Base-by-base conservation (phyloP, 2,888 invertebrate genomes). In the Liopterus haemorrhoidalis region DNA sequence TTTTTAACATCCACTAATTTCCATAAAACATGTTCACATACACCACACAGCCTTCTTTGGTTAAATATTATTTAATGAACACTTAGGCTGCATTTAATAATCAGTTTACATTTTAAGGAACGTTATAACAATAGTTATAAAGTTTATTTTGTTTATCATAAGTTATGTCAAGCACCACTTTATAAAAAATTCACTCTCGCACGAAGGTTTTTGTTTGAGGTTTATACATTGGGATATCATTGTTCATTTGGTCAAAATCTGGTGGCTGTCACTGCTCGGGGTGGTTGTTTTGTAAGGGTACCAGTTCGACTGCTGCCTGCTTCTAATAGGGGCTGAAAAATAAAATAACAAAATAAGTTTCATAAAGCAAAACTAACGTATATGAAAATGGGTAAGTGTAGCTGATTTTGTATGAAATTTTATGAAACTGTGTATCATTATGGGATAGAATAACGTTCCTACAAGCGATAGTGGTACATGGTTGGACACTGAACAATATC, bases 251-350 rank as follows among this genome's bases (percentile, higher is more conserved):
- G 69, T 69, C 69, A 69, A 64, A 69, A 69, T 46, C 69, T 61
- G 52, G 69, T 69, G 38, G 69, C 68, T n/a, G 67, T 67, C 20
- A 67, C 65, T 41, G 64, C 62, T 46, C 67, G 58, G 9, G 67
- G 67, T 48, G 66, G 59, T 25, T 65, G 64, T 24, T 66, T 60
- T 4, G 62, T 62, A 38, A 65, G 59, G 21, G 64, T 60, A 44
- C 66, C 60, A n/a, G 62, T 57, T 48, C 64, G 60, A 28, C 60
- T 56, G 42, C 54, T 59, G 45, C 56, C 63, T 25, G 60, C 62
- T 41, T 68, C 69, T 41, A 67, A 54, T 16, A 68, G 51, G 2
- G 67, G 63, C 52, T 67, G 66, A 14, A 19, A 22, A 6, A 5
- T 6, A 22, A 5, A 22, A 22, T 22, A 6, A 22, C 22, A 6